Evolutionary conservation across 2,113 vertebrate species (phyloP), one percentile per base, ranked within the genome.

Genomic region (western clawed frog (Xenopus tropicalis)): DNA sequence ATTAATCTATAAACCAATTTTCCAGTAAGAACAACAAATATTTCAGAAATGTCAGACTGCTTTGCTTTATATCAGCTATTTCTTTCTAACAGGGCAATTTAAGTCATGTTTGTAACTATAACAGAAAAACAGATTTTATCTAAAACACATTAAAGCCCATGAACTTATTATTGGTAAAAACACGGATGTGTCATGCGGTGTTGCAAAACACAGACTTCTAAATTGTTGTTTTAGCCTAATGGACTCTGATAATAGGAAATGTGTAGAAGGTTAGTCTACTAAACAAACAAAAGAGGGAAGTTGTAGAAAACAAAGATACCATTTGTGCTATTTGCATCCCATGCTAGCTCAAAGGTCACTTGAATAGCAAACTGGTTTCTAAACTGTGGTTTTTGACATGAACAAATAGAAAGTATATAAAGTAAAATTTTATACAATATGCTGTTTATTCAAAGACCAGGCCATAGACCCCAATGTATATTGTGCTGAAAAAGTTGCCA

Each of bases 201-300:
- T 59, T 59, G 57, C 20, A 59, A 12, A 59, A 24, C 6, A 23
- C 57, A 59, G 57, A 20, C 44, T 61, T 69, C 62, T 63, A 29
- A 42, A 62, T 62, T 69, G 58, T 63, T 76, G 11, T 56, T 76
- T 63, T 69, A 63, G 11, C 58, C 66, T 77, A 76, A 84, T 66
- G 84, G 74, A 68, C 22, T 68, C 78, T 57, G 54, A 82, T 76
- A 46, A 79, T 65, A 78, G 42, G 61, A 62, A 78, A 42, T 5
- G 8, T 59, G 66, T 63, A 61, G 23, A 79, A 80, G 46, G 71
- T 56, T 68, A 70, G 25, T 81, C 77, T 82, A 69, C 64, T 83
- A 62, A 78, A 72, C 79, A 84, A 88, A 82, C 29, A 82, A 64
- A 56, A 66, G 68, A 71, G 8, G 17, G 74, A 85, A 85, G 64